Evolutionary conservation across 2,888 invertebrate genomes (phyloP), one percentile per base, ranked within the genome.

Genomic region (Andrena marginata): DNA sequence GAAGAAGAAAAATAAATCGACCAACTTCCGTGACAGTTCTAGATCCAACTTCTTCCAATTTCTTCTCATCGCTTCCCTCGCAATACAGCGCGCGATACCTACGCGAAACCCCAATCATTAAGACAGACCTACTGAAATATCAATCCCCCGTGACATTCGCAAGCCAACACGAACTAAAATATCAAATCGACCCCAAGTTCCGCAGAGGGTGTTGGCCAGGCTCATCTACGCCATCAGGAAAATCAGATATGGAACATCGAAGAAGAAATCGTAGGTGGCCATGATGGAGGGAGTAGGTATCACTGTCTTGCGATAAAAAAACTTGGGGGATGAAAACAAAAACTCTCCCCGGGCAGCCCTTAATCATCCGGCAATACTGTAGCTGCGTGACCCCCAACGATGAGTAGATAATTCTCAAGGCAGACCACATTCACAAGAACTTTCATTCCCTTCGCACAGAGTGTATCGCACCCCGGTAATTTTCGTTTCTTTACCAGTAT

Each of bases 11-110:
- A 33, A n/a, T 56, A 35, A 20, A 31, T 72, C 68, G 48, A 10
- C 56, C 60, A 64, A 64, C 67, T 78, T 79, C 72, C 72, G 42
- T 73, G 54, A 74, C 77, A 49, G 29, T 63, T 79, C 56, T 48
- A 26, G 54, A 56, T 59, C 71, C 63, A 67, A 68, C 78, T 72
- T 71, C 67, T 31, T 49, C 31, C 16, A 29, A 16, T 33, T 63
- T 72, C 65, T 49, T 20, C 42, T 42, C 31, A 62, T 31, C 48
- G 31, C 70, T 60, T 62, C 60, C 31, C 31, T 31, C 60, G 60
- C 48, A 70, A 60, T 71, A 71, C 48, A 71, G 20, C 26, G 10
- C 5, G 26, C 23, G 42, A 16, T 4, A 7, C 16, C 42, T 29
- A 70, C 60, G 49, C 60, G 42, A 62, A 62, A 13, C 8, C 60